Conservation (phyloP, 2,797 vertebrate genomes). For the Anguilla pacifica region DNA sequence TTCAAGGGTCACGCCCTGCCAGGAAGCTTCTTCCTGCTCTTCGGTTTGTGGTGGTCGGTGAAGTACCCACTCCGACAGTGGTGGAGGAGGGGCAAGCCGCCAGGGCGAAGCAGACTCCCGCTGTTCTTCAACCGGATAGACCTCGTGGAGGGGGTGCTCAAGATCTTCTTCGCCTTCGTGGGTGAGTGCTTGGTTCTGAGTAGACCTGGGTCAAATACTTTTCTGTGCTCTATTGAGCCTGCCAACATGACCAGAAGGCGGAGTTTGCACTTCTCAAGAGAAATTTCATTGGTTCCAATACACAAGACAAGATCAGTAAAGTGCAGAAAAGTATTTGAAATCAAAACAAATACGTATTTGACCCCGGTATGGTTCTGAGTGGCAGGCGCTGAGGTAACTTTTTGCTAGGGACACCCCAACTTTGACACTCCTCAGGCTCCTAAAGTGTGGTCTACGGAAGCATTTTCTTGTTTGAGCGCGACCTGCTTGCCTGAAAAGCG, state of each 20-base stretch:
- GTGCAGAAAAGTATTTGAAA: too few species aligned
- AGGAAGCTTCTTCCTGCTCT: slow-evolving; percentile 87
- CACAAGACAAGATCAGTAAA: too few species aligned
- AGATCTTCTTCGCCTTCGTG: slow-evolving; percentile 74
- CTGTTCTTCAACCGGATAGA: slow-evolving; percentile 70
- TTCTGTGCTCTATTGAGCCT: too few species aligned
- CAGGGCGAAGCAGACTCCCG: slow-evolving; percentile 39
- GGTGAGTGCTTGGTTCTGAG: slow-evolving; percentile 69
- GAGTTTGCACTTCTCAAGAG: too few species aligned
- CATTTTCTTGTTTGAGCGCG: not conserved
- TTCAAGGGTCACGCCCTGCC: slow-evolving; percentile 95
- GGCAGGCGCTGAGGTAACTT: too few species aligned
- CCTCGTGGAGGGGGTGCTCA: slow-evolving; percentile 77
- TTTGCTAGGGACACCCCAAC: too few species aligned
- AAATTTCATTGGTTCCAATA: too few species aligned
- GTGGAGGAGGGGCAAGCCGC: slow-evolving; percentile 62
- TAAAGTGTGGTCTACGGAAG: too few species aligned
- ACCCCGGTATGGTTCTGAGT: too few species aligned
- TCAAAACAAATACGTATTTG: too few species aligned
- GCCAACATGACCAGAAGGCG: too few species aligned
- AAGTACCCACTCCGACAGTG: slow-evolving; percentile 75
- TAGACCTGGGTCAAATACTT: not conserved
- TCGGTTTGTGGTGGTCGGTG: slow-evolving; percentile 88
- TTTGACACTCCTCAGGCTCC: too few species aligned
- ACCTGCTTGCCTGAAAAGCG: not conserved